These are phyloP conservation scores for Bettongia penicillata DNA, from an alignment of 2,113 vertebrate genomes.

Conservation along the genomic window DNA sequence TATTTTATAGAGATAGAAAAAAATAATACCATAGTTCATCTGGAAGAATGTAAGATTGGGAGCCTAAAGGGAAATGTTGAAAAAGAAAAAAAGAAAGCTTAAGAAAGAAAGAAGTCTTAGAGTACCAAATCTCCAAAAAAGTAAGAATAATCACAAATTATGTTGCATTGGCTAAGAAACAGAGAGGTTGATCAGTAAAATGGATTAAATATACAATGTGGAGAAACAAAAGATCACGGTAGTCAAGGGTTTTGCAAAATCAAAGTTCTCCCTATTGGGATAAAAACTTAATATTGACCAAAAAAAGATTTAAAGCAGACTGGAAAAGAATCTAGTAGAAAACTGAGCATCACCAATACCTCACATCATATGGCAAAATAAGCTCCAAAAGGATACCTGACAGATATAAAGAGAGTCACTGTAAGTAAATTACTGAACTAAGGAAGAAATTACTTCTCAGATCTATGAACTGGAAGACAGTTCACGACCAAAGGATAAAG, in stretches of 20 bases:
- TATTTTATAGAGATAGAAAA: too few relatives aligned
- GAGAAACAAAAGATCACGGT: neutral
- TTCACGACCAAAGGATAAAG: too few relatives aligned
- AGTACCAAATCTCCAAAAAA: neutral
- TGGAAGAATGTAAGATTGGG: too few relatives aligned
- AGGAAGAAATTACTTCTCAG: neutral
- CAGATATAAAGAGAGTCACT: neutral
- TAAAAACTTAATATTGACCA: neutral
- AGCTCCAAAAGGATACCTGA: neutral
- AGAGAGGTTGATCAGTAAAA: too few relatives aligned
- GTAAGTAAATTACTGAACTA: neutral
- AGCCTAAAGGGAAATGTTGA: neutral
- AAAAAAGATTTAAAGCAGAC: neutral
- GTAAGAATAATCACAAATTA: too few relatives aligned
- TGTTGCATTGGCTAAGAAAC: too few relatives aligned
- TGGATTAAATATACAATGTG: neutral
- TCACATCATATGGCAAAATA: neutral
- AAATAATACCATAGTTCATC: too few relatives aligned
- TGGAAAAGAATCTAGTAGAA: neutral
- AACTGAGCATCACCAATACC: neutral
- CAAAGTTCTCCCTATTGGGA: neutral
- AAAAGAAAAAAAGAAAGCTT: neutral
- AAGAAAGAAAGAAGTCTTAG: neutral
- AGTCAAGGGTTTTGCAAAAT: neutral
- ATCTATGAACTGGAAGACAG: too few relatives aligned